These are phyloP conservation scores for Halisarca cf. caerulea DNA, from an alignment of 37 sponge, comb jelly and placozoan genomes.

Conservation along the genomic window DNA sequence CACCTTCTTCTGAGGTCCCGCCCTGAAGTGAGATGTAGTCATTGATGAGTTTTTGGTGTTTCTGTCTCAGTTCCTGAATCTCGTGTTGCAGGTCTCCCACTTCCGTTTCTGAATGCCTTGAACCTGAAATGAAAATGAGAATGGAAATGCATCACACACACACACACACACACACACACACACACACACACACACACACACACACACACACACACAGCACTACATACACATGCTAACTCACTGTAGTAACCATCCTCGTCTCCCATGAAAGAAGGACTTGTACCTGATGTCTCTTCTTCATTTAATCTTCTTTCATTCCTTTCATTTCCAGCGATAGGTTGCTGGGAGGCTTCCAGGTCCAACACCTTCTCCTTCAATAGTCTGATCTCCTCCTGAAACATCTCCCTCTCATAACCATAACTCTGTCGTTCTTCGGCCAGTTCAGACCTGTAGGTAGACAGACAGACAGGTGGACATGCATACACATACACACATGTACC, in stretches of 20 bases:
- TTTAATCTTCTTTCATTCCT: not conserved
- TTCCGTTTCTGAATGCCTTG: slow-evolving; percentile 9
- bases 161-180: not conserved
- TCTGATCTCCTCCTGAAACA: slow-evolving; percentile 8
- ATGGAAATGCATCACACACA: not conserved
- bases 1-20: not conserved
- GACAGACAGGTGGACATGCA: too few relatives aligned
- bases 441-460: not conserved
- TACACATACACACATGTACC: not conserved
- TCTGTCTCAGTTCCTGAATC: slow-evolving; percentile 59
- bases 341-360: slow-evolving; percentile 23
- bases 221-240: too few relatives aligned
- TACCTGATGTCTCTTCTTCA: too few relatives aligned
- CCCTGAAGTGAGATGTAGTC: not conserved
- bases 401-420: slow-evolving; percentile 43
- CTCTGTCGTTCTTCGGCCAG: not conserved
- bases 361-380: slow-evolving; percentile 42
- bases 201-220: not conserved
- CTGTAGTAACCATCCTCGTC: slow-evolving; percentile 34
- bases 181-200: too few relatives aligned
- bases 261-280: not conserved
- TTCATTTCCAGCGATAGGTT: not conserved
- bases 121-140: not conserved
- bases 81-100: slow-evolving; percentile 55
- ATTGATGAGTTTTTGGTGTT: slow-evolving; percentile 57